phyloP scores from a whole-genome alignment of 2,113 vertebrate genomes.

The Tragelaphus imberbis region DNA sequence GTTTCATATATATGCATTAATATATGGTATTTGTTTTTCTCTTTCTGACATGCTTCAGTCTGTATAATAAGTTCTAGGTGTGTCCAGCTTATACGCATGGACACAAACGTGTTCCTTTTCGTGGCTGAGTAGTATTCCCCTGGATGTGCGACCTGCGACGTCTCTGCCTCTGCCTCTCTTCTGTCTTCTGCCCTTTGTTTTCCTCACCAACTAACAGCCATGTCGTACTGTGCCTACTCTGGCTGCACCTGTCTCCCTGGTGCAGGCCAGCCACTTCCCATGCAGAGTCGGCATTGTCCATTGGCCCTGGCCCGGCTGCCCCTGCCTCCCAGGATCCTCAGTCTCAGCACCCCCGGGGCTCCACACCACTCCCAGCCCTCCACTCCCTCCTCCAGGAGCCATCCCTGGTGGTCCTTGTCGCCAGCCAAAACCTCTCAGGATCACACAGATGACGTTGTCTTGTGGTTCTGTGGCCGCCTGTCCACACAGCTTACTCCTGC shows the following conservation, averaged over 20 bases:
- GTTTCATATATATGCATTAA: too few relatives aligned
- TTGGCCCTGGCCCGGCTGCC: fast-evolving
- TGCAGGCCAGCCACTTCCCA: not conserved
- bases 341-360: fast-evolving
- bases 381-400: not conserved
- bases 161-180: not conserved
- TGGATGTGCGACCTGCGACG: fast-evolving
- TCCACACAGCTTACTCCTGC: not conserved
- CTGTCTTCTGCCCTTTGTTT: not conserved
- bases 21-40: too few relatives aligned
- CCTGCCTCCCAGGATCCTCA: fast-evolving
- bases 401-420: not conserved
- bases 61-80: too few relatives aligned
- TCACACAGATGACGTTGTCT: fast-evolving
- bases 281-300: fast-evolving
- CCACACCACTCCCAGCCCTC: not conserved
- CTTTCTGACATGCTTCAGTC: too few relatives aligned
- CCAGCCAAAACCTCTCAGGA: too few relatives aligned
- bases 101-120: not conserved
- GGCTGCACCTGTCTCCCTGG: fast-evolving
- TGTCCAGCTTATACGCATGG: not conserved
- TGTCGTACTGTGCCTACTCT: fast-evolving
- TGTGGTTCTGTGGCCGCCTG: not conserved
- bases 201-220: not conserved
- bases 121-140: not conserved